Evolutionary conservation across 2,888 invertebrate genomes (phyloP).

Genomic region (Neoscelio sp.): DNA sequence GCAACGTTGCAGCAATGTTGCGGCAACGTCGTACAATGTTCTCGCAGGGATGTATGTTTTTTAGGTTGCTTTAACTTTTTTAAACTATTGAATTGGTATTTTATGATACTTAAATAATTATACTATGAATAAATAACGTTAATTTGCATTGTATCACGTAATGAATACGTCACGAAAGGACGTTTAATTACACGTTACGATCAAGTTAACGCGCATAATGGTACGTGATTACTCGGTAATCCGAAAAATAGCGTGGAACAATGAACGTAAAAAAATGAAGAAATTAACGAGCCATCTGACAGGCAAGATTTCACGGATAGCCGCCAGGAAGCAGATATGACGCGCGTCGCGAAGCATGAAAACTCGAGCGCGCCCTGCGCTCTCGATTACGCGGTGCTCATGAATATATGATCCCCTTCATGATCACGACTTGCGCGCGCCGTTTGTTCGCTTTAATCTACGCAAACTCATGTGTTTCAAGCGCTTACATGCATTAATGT

Average conservation of each 20-base stretch:
- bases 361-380: conserved; percentile 79
- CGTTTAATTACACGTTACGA: conserved; percentile 59
- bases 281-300: conserved; percentile 65
- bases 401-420: conserved; percentile 58
- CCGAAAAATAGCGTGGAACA: conserved; percentile 58
- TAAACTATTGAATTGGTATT: too few relatives aligned
- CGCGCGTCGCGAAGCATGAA: conserved; percentile 82
- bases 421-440: conserved; percentile 17
- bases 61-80: too few relatives aligned
- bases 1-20: too few relatives aligned
- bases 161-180: conserved; percentile 50
- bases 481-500: conserved; percentile 3
- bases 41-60: too few relatives aligned
- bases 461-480: conserved; percentile 14
- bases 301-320: conserved; percentile 66
- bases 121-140: conserved; percentile 54
- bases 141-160: conserved; percentile 41
- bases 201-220: conserved; percentile 53
- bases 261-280: conserved; percentile 53
- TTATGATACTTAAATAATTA: too few relatives aligned
- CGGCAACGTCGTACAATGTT: too few relatives aligned
- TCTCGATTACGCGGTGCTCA: conserved; percentile 65
- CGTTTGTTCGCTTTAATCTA: conserved; percentile 2
- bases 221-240: conserved; percentile 51
- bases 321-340: conserved; percentile 82